phyloP scores from a whole-genome alignment of 2,797 vertebrate genomes.

The Gila robusta region DNA sequence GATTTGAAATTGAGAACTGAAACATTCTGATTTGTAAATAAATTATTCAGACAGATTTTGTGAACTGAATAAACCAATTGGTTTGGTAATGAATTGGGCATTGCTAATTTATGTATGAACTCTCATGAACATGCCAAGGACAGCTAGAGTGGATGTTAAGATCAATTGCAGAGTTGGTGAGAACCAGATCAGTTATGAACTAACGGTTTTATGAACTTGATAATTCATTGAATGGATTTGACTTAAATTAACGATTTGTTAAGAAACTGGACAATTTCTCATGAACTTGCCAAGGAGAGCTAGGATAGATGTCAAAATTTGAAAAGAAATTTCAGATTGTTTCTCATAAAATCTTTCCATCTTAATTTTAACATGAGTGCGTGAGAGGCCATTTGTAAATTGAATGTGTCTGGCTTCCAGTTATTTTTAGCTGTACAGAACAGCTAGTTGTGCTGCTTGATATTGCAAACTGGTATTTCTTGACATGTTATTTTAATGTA shows the following conservation, averaged over 20 bases:
- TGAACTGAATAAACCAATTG: neutral
- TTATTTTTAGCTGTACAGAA: neutral
- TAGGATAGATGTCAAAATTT: neutral
- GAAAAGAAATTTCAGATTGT: neutral
- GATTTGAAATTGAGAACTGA: neutral
- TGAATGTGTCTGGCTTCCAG: neutral
- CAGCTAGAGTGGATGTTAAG: neutral
- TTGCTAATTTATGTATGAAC: neutral
- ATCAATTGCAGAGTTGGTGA: neutral
- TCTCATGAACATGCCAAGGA: too few species aligned
- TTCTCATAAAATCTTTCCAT: neutral
- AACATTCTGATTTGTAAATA: neutral
- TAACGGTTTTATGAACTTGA: neutral
- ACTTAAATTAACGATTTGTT: neutral
- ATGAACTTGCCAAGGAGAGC: neutral
- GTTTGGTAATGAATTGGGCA: neutral
- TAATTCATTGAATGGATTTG: neutral
- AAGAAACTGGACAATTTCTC: neutral
- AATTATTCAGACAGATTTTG: neutral
- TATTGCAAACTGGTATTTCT: neutral
- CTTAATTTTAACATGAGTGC: neutral
- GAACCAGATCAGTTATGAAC: neutral
- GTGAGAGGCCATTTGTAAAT: neutral
- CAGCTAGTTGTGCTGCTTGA: neutral
- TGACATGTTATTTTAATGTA: neutral